Evolutionary conservation across 2,888 invertebrate genomes (phyloP).

Genomic region (Phaedon cochleariae): DNA sequence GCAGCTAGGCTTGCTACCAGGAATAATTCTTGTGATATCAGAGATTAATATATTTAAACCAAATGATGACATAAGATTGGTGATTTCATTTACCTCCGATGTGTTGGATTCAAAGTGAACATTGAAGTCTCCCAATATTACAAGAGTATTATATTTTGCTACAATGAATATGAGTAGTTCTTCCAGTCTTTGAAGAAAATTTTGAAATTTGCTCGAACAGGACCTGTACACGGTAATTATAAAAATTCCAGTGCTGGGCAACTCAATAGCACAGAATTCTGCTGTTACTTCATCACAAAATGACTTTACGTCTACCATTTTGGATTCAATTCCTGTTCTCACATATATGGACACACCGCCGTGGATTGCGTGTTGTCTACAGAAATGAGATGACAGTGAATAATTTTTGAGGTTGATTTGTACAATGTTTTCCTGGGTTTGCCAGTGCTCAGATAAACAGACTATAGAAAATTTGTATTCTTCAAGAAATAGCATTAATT

Average conservation of each 20-base stretch:
- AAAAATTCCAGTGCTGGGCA: not conserved
- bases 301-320: conserved; percentile 1
- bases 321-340: not conserved
- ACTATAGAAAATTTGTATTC: conserved; percentile 1
- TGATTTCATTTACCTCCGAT: conserved; percentile 10
- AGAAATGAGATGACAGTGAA: not conserved
- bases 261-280: conserved; percentile 1
- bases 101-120: conserved; percentile 9
- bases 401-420: conserved; percentile 8
- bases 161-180: not conserved
- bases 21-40: conserved; percentile 11
- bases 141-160: conserved; percentile 6
- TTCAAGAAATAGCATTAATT: conserved; percentile 7
- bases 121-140: conserved; percentile 8
- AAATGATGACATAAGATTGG: conserved; percentile 9
- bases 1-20: conserved; percentile 8
- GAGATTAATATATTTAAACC: conserved; percentile 7
- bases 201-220: not conserved
- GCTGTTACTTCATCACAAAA: conserved; percentile 15
- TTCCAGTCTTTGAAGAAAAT: conserved; percentile 1
- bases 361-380: not conserved
- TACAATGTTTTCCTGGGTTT: conserved; percentile 3
- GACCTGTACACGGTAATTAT: conserved; percentile 12
- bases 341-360: not conserved
- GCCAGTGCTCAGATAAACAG: conserved; percentile 3